Evolutionary conservation across 2,888 invertebrate genomes (phyloP).

Genomic region (Lypha dubia): DNA sequence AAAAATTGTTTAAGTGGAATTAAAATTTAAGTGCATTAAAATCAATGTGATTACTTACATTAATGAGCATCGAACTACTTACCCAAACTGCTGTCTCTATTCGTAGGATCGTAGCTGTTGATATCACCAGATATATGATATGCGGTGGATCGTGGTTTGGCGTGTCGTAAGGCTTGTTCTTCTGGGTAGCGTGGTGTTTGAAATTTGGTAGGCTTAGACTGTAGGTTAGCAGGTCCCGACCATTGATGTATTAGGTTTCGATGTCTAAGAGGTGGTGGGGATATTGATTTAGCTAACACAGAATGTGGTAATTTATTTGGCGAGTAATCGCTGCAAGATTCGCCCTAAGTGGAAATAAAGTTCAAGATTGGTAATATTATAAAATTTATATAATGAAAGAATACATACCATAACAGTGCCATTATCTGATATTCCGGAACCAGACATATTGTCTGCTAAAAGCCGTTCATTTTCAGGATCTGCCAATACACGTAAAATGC

Average conservation of each 20-base stretch:
- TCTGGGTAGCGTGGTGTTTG: constrained; percentile 83
- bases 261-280: constrained; percentile 84
- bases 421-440: constrained; percentile 85
- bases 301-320: constrained; percentile 85
- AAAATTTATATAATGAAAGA: background rate
- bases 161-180: constrained; percentile 82
- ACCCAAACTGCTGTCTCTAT: constrained; percentile 83
- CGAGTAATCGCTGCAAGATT: constrained; percentile 88
- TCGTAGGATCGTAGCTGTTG: constrained; percentile 79
- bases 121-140: constrained; percentile 76
- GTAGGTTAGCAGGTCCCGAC: constrained; percentile 82
- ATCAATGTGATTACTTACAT: background rate
- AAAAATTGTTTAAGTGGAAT: too few species aligned
- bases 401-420: constrained; percentile 83
- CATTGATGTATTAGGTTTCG: constrained; percentile 83
- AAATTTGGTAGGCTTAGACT: constrained; percentile 83
- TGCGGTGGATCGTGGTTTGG: constrained; percentile 78
- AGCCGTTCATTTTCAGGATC: constrained; percentile 91
- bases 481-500: constrained; percentile 85
- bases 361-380: background rate
- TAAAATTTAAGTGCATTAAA: too few species aligned
- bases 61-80: constrained; percentile 46
- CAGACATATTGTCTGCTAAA: constrained; percentile 87
- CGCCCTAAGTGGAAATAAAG: constrained; percentile 84
- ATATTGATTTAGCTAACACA: constrained; percentile 83